A percentile compares a stretch with the other conserved stretches of the same genome.
These are phyloP conservation scores for Chromobotia macracanthus DNA, from an alignment of 2,797 vertebrate genomes.

Conservation along the genomic window DNA sequence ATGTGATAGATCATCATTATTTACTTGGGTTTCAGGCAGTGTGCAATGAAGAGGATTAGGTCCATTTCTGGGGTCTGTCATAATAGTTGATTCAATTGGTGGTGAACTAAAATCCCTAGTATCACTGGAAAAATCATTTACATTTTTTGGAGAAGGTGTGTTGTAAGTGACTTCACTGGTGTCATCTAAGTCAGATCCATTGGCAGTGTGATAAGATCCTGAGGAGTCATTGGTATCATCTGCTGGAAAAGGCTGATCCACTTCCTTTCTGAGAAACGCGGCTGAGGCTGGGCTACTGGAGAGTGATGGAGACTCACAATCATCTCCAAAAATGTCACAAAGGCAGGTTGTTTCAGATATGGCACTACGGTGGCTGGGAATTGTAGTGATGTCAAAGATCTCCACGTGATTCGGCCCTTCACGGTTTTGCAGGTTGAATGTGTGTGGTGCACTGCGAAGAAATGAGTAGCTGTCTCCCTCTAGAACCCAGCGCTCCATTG, in stretches of 20 bases:
- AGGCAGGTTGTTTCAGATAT: conserved; percentile 83
- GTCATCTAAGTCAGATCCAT: conserved; percentile 80
- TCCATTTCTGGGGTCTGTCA: conserved; percentile 29
- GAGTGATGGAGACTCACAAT: conserved; percentile 70
- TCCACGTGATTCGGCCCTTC: conserved; percentile 81
- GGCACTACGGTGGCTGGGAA: conserved; percentile 69
- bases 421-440: conserved; percentile 72
- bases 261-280: conserved; percentile 63
- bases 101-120: conserved; percentile 39
- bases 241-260: conserved; percentile 58
- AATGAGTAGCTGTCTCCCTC: conserved; percentile 80
- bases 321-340: conserved; percentile 84
- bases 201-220: conserved; percentile 79
- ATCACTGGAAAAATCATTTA: conserved; percentile 47
- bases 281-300: conserved; percentile 71
- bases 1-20: conserved; percentile 11
- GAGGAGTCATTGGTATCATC: conserved; percentile 75
- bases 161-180: conserved; percentile 77
- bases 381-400: conserved; percentile 80
- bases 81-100: conserved; percentile 15
- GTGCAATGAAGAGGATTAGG: conserved; percentile 10
- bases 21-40: conserved; percentile 1
- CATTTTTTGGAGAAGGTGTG: conserved; percentile 57
- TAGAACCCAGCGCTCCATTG: conserved; percentile 82
- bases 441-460: conserved; percentile 71